A percentile compares a stretch with the other conserved stretches of the same genome.
These are phyloP conservation scores for Sepioteuthis lessoniana DNA, from an alignment of 2,888 invertebrate species.

Conservation along the genomic window DNA sequence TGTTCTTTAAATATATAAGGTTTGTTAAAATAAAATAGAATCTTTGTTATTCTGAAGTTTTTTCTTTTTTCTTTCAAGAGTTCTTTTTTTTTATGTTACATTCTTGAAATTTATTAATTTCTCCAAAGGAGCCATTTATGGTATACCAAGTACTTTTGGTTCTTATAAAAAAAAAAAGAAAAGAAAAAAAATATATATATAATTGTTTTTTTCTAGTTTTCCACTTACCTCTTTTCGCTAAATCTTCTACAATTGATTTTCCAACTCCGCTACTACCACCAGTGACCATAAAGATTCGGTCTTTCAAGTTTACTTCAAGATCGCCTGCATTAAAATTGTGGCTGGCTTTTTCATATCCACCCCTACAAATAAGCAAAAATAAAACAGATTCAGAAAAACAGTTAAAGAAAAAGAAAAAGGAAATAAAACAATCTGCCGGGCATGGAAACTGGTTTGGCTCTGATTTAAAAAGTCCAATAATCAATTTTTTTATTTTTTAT, in stretches of 20 bases:
- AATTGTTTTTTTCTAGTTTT: too few species aligned
- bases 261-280: constrained; percentile 76
- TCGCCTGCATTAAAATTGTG: constrained; percentile 73
- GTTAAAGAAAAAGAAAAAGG: too few species aligned
- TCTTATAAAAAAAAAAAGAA: too few species aligned
- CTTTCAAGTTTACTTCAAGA: constrained; percentile 73
- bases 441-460: neutral
- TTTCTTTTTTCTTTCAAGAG: too few species aligned
- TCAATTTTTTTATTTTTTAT: neutral
- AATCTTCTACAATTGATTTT: constrained; percentile 74
- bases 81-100: too few species aligned
- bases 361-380: constrained; percentile 58
- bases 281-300: constrained; percentile 75
- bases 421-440: neutral
- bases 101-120: too few species aligned
- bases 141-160: too few species aligned
- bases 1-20: too few species aligned
- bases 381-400: neutral
- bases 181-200: too few species aligned
- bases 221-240: constrained; percentile 74
- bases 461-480: neutral
- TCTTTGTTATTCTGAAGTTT: too few species aligned
- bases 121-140: too few species aligned
- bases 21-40: too few species aligned
- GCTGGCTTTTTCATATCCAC: constrained; percentile 74